Conservation (phyloP, 1,140 invertebrate genomes). For the Pollicipes pollicipes region DNA sequence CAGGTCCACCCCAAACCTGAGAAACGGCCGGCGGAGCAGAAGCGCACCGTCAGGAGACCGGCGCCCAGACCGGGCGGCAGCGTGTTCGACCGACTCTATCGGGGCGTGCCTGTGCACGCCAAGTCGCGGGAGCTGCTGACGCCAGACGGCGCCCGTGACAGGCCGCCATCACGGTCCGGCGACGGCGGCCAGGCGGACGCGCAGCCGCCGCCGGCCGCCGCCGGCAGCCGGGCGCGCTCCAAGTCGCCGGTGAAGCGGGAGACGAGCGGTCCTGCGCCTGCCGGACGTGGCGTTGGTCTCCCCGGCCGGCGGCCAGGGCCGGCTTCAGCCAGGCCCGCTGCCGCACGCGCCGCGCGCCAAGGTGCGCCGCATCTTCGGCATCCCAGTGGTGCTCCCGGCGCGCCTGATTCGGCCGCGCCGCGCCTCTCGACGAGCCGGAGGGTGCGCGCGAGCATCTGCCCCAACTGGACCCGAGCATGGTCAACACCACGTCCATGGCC, state of each 20-base stretch:
- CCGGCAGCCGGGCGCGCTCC: background rate
- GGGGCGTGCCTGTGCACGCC: background rate
- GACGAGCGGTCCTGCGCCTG: background rate
- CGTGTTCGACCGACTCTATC: background rate
- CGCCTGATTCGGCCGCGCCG: background rate
- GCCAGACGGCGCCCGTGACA: background rate
- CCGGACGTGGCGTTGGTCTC: background rate
- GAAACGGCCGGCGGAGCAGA: background rate
- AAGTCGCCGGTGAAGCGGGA: background rate
- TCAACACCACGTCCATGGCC: constrained; percentile 64
- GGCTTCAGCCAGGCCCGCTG: background rate
- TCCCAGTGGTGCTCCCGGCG: background rate
- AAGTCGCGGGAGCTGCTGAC: background rate
- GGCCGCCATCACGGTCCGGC: no score
- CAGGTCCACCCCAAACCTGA: background rate
- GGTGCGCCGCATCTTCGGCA: background rate
- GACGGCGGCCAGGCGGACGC: no score
- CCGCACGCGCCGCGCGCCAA: background rate
- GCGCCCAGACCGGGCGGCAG: background rate
- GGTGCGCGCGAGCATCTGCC: constrained; percentile 32
- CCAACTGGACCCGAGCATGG: constrained; percentile 43
- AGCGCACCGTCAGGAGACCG: background rate
- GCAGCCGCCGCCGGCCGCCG: no score
- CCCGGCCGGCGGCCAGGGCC: background rate
- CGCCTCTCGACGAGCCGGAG: background rate